phyloP scores from a whole-genome alignment of 2,888 invertebrate genomes.

The Priocnemis perturbator region DNA sequence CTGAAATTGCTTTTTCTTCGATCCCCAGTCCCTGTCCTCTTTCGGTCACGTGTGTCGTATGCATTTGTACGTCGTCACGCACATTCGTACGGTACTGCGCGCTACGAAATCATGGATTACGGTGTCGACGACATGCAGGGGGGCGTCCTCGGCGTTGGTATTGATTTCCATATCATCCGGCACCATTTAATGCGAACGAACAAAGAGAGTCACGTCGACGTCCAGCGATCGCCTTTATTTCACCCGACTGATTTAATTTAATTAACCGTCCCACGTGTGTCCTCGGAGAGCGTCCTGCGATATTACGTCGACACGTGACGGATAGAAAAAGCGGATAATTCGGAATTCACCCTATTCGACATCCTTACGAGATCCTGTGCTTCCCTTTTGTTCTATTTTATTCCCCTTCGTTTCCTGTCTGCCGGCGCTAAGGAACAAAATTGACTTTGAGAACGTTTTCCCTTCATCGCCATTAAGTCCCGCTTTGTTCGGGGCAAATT shows the following conservation, averaged over 20 bases:
- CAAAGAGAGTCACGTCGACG: constrained; percentile 43
- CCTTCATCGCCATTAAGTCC: too few relatives aligned
- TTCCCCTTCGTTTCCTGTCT: too few relatives aligned
- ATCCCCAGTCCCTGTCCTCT: constrained; percentile 24
- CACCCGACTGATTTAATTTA: constrained; percentile 50
- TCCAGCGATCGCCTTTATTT: constrained; percentile 53
- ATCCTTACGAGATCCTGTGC: background rate
- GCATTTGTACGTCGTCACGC: constrained; percentile 38
- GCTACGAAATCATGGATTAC: constrained; percentile 55
- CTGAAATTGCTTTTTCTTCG: constrained; percentile 1
- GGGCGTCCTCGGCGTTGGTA: constrained; percentile 24
- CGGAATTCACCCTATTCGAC: background rate
- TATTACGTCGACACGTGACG: too few relatives aligned
- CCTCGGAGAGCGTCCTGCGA: too few relatives aligned
- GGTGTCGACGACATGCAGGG: background rate
- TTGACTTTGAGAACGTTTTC: too few relatives aligned
- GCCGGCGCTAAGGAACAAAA: too few relatives aligned
- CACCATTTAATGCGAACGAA: constrained; percentile 54
- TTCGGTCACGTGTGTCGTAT: background rate
- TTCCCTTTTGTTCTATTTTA: background rate
- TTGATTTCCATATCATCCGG: constrained; percentile 58
- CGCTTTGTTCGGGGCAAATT: too few relatives aligned
- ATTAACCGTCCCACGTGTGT: constrained; percentile 37
- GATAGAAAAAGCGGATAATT: too few relatives aligned
- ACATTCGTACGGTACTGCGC: constrained; percentile 7